Conservation (phyloP, 2,888 invertebrate species). For the Lasioglossum calceatum region DNA sequence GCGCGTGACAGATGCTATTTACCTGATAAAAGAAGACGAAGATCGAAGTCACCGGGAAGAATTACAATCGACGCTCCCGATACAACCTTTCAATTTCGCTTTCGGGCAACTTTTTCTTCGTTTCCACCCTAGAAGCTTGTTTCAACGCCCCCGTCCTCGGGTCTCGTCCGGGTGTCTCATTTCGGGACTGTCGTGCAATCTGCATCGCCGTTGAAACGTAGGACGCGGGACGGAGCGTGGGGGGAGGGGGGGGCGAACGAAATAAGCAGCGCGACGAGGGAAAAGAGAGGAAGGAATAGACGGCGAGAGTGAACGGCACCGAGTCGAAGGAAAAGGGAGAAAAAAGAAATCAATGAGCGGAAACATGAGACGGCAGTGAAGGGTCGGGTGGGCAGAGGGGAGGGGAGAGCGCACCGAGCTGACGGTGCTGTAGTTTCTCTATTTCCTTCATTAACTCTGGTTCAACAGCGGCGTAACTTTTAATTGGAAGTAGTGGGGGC, state of each 20-base stretch:
- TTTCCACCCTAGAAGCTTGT: conserved; percentile 11
- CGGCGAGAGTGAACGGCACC: conserved; percentile 32
- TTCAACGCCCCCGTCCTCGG: not conserved
- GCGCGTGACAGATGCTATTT: conserved; percentile 38
- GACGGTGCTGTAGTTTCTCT: conserved; percentile 79
- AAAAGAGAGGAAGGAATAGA: conserved; percentile 33
- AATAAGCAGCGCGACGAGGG: conserved; percentile 35
- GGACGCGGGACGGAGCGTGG: conserved; percentile 8
- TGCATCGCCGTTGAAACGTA: conserved; percentile 52
- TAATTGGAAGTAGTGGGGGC: conserved; percentile 83
- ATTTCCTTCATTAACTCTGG: conserved; percentile 83
- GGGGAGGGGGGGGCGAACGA: not conserved
- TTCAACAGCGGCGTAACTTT: conserved; percentile 82
- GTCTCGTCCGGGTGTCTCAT: conserved; percentile 55
- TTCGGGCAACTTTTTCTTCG: conserved; percentile 24
- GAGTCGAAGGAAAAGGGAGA: conserved; percentile 48
- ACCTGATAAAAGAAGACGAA: conserved; percentile 35
- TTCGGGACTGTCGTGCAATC: conserved; percentile 67
- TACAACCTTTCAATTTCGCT: conserved; percentile 56
- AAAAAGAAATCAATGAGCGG: conserved; percentile 78
- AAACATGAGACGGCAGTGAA: conserved; percentile 74
- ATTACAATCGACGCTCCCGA: conserved; percentile 40
- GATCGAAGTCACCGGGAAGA: conserved; percentile 35
- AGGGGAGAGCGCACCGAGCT: conserved; percentile 61
- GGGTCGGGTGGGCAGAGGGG: conserved; percentile 46